A percentile compares a stretch with the other conserved stretches of the same genome.
Evolutionary conservation across 2,797 vertebrate species (phyloP).

Genomic region (Trachurus trachurus): DNA sequence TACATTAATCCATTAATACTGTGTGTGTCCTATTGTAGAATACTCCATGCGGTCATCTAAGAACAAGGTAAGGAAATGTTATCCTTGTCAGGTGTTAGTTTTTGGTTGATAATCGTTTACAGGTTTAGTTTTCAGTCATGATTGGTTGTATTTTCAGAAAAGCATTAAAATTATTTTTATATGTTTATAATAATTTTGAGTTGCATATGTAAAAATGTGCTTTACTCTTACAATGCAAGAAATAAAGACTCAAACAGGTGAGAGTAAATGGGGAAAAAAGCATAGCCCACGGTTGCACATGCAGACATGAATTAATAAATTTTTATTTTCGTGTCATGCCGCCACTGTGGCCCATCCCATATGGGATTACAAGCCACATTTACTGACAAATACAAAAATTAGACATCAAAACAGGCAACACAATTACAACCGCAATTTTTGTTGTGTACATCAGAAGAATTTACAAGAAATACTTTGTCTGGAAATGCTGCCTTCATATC

Average conservation of each 20-base stretch:
- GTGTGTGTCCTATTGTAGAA: conserved; percentile 84
- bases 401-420: neutral
- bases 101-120: neutral
- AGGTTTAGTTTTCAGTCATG: neutral
- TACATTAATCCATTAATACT: conserved; percentile 15
- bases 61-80: conserved; percentile 89
- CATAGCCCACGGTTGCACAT: too few species aligned
- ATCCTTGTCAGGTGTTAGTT: neutral
- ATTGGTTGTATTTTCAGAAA: neutral
- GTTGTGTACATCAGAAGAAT: neutral
- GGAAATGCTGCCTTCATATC: neutral
- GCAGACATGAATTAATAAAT: too few species aligned
- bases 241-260: too few species aligned
- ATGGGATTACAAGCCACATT: too few species aligned
- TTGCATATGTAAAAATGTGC: too few species aligned
- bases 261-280: too few species aligned
- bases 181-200: too few species aligned
- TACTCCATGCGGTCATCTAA: conserved; percentile 92
- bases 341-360: too few species aligned
- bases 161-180: neutral
- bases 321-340: too few species aligned
- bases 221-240: too few species aligned
- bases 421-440: neutral
- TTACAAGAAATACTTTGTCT: too few species aligned
- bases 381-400: too few species aligned